Base-by-base conservation (phyloP, 2,797 vertebrate species). In the Urosaurus nigricauda region DNA sequence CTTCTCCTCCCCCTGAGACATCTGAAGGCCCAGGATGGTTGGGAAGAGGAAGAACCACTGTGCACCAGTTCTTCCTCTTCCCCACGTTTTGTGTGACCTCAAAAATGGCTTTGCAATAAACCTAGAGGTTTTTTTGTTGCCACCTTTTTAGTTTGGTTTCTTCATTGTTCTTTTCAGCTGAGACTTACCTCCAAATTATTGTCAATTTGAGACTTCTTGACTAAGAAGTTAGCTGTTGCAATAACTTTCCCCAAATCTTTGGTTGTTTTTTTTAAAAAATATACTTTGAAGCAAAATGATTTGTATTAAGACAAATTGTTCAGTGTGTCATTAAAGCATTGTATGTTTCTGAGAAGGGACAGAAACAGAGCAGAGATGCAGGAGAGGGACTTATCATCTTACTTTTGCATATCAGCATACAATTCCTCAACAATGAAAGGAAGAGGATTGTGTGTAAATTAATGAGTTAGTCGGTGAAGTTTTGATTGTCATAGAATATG, bases 401-500 rank as follows among this genome's bases (percentile, higher is more conserved):
- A 53, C 21, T 87, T 81, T 71, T 81, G 78, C 37, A n/a, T 87
- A n/a, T 71, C 51, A 32, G 37, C 26, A 65, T 83, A 26, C 53
- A 73, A 58, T 53, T 73, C 79, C 35, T 88, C 14, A 35, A 56
- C 53, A 60, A 47, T 43, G 47, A 81, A 81, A 60, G 17, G 29
- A 70, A 60, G 47, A 79, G 32, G 17, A 81, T 51, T 60, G 19
- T 80, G 4, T 80, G 37, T 60, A 65, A 85, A 63, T 9, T 68
- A 73, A 74, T 65, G n/a, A 43, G 51, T 60, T n/a, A 81, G 21
- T 26, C 14, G n/a, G 11, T 85, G 40, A 81, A 35, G 74, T 29
- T 60, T 40, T 79, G 14, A 21, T 37, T 56, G 19, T 51, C 11
- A 40, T 14, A 37, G 47, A 29, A 37, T 74, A 58, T 37, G 21